These are phyloP conservation scores for Aphidius ervi DNA, from an alignment of 1,140 invertebrate genomes.

Conservation along the genomic window DNA sequence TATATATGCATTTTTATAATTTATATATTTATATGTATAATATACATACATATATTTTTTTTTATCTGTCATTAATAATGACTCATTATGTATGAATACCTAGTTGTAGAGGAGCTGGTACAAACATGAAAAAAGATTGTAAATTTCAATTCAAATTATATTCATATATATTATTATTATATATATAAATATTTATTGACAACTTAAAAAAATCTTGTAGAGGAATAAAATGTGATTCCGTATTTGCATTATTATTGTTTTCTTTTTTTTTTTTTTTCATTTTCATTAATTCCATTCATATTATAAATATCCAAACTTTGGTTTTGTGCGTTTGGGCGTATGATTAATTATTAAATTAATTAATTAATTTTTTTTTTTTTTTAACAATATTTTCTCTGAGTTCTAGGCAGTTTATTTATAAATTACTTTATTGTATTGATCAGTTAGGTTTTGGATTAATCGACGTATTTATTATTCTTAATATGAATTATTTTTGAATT, in stretches of 20 bases:
- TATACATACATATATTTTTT: conserved; percentile 9
- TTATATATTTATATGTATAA: background rate
- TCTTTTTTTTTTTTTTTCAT: no score
- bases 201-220: no score
- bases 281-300: conserved; percentile 26
- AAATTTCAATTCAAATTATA: conserved; percentile 4
- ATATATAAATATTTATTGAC: no score
- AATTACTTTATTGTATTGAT: conserved; percentile 25
- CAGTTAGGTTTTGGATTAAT: conserved; percentile 2
- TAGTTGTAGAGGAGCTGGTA: conserved; percentile 4
- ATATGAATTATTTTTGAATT: background rate
- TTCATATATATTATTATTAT: background rate
- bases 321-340: conserved; percentile 53
- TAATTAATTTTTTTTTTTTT: conserved; percentile 15
- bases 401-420: conserved; percentile 49
- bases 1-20: conserved; percentile 15
- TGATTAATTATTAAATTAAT: conserved; percentile 35
- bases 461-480: conserved; percentile 11
- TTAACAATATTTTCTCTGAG: conserved; percentile 35
- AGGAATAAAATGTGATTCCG: background rate
- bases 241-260: conserved; percentile 2
- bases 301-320: conserved; percentile 44
- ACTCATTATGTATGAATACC: conserved; percentile 11
- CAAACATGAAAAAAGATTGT: conserved; percentile 3
- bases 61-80: background rate